Base-by-base conservation (phyloP, 2,888 invertebrate genomes). In the Teinopalpus imperialis region DNA sequence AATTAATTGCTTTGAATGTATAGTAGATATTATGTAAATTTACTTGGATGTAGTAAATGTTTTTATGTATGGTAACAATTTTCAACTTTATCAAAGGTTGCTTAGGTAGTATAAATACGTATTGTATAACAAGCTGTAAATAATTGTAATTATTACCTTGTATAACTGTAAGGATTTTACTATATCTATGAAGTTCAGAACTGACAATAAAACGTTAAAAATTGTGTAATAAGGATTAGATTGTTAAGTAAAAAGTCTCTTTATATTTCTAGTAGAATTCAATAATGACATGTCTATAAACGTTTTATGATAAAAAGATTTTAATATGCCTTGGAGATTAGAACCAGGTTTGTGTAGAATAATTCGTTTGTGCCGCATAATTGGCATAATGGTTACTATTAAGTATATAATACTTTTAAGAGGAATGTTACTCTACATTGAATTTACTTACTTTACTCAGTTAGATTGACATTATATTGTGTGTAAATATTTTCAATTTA, bases 131-230 rank as follows among this genome's bases (percentile, higher is more conserved):
- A 51, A 49, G 46, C 56, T 61, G 59, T 66, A 61, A 63, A 67
- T 59, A 66, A 60, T 60, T 61, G 44, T 48, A 39, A 30, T 39
- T 16, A 51, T 48, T 52, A 53, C 37, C 49, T 54, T 48, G 18
- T 49, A 37, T 54, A 49, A 23, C 49, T 49, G 43, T 54, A 43
- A 56, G 41, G 26, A 47, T 60, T 57, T 57, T 64, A 65, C 57
- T 69, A 66, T 65, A 63, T 61, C 64, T 64, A 61, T 62, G 77
- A 79, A 63, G 85, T 87, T 87, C 87, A 82, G 81, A 85, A 87
- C 81, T 82, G 87, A 88, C 87, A 88, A 88, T 88, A 88, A 87
- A 77, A 57, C 70, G 69, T 76, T 83, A 81, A 73, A 69, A 59
- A 64, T 54, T 79, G 73, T 85, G 77, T n/a, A 68, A 76, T 68